Evolutionary conservation across 2,113 vertebrate genomes (phyloP).

Genomic region (Cathartes aura): DNA sequence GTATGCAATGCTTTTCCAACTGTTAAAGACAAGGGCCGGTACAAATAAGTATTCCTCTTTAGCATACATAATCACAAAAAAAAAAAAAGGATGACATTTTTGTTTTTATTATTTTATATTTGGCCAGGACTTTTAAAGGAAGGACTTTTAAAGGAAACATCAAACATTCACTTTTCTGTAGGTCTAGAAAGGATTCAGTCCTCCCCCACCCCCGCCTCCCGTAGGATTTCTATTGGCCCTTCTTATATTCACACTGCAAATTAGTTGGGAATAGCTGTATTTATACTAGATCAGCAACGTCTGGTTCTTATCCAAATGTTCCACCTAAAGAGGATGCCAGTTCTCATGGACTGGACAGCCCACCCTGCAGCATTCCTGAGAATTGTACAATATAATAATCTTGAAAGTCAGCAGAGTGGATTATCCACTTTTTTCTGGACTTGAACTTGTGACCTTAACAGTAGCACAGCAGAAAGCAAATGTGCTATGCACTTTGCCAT

Average conservation of each 20-base stretch:
- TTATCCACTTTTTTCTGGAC: slow-evolving; percentile 83
- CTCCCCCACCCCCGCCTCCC: slow-evolving; percentile 34
- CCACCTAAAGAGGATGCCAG: slow-evolving; percentile 75
- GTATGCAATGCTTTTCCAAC: slow-evolving; percentile 40
- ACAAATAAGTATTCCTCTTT: slow-evolving; percentile 43
- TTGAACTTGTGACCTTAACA: slow-evolving; percentile 87
- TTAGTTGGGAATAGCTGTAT: slow-evolving; percentile 48
- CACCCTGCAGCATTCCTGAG: slow-evolving; percentile 85
- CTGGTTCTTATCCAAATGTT: slow-evolving; percentile 80
- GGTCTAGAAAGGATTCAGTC: slow-evolving; percentile 52
- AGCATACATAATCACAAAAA: slow-evolving; percentile 26
- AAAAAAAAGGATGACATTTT: not conserved
- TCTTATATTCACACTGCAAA: slow-evolving; percentile 64
- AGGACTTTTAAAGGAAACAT: slow-evolving; percentile 71
- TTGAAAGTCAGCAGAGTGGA: slow-evolving; percentile 87
- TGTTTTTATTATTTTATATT: slow-evolving; percentile 73
- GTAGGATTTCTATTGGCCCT: slow-evolving; percentile 61
- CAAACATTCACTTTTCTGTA: slow-evolving; percentile 75
- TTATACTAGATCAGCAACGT: slow-evolving; percentile 73
- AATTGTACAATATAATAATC: slow-evolving; percentile 86
- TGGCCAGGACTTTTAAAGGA: slow-evolving; percentile 71
- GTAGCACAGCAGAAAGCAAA: slow-evolving; percentile 86
- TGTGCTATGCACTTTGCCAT: slow-evolving; percentile 82
- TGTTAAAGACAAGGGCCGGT: slow-evolving; percentile 37
- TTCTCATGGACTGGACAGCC: slow-evolving; percentile 80